phyloP scores from a whole-genome alignment of 2,113 vertebrate genomes.

The Loxodonta africana region DNA sequence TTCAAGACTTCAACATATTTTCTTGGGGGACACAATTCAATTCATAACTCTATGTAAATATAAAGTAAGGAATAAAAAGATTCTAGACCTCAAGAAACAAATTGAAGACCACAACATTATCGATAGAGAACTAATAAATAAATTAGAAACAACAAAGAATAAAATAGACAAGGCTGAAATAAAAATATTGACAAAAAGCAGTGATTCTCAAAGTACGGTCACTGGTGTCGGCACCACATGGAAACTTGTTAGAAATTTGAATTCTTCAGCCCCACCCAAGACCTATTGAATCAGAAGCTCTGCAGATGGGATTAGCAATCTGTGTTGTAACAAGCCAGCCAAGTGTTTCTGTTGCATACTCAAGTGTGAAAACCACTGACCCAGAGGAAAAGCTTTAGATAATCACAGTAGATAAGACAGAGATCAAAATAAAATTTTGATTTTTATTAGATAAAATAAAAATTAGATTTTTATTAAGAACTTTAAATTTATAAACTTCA shows the following conservation, averaged over 20 bases:
- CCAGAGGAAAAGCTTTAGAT: not conserved
- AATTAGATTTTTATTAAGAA: not conserved
- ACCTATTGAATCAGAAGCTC: not conserved
- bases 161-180: not conserved
- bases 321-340: not conserved
- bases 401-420: no score
- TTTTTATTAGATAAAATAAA: no score
- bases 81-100: not conserved
- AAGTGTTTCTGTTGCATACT: fast-evolving
- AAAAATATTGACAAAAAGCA: not conserved
- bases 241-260: not conserved
- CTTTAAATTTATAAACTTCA: no score
- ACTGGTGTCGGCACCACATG: not conserved
- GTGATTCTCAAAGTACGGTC: not conserved
- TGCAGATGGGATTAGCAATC: fast-evolving
- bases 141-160: not conserved
- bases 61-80: not conserved
- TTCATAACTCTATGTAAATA: not conserved
- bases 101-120: not conserved
- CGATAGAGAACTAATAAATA: no score
- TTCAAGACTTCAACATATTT: not conserved
- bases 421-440: not conserved
- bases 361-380: not conserved
- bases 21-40: not conserved
- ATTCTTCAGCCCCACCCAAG: not conserved